Percentiles rank a stretch among this genome's conserved stretches.
Conservation (phyloP, 2,797 vertebrate species). For the Melanotaenia pygmaea region DNA sequence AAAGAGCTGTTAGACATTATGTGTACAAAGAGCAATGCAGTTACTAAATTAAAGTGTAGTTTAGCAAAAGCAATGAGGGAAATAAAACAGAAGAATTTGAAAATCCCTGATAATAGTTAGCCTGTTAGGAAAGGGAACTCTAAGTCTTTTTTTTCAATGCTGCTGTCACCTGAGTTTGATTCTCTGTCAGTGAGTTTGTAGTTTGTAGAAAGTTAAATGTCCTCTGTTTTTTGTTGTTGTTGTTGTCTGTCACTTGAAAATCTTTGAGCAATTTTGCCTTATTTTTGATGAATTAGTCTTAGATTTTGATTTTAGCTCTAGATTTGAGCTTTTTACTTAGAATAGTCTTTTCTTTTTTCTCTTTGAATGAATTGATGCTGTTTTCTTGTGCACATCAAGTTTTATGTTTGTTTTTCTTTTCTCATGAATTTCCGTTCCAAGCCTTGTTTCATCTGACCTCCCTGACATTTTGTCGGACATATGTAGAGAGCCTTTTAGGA, state of each 20-base stretch:
- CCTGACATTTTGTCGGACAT: constrained; percentile 40
- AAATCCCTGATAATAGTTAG: constrained; percentile 57
- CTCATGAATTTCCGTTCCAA: constrained; percentile 54
- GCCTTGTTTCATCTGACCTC: constrained; percentile 47
- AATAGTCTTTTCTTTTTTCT: constrained; percentile 59
- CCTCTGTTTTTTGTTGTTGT: constrained; percentile 28
- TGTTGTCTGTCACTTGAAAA: constrained; percentile 76
- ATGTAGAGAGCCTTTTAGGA: constrained; percentile 47
- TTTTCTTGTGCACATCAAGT: constrained; percentile 60
- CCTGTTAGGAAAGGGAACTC: constrained; percentile 65
- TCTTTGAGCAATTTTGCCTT: constrained; percentile 74
- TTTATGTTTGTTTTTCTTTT: constrained; percentile 43
- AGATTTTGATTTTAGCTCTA: constrained; percentile 69
- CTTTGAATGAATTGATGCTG: constrained; percentile 57
- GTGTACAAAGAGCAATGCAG: constrained; percentile 69
- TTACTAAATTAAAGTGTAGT: constrained; percentile 62
- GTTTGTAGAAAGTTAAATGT: constrained; percentile 67
- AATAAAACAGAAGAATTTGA: constrained; percentile 58
- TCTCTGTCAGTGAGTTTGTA: constrained; percentile 69
- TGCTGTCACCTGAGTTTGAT: constrained; percentile 81
- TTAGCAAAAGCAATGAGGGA: constrained; percentile 63
- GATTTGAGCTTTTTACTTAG: constrained; percentile 64
- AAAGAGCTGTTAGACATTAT: constrained; percentile 53
- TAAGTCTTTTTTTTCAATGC: constrained; percentile 77
- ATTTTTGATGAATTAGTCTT: constrained; percentile 71